A percentile compares a stretch with the other conserved stretches of the same genome.
phyloP scores from a whole-genome alignment of 1,140 invertebrate genomes.

The Ceratina calcarata region DNA sequence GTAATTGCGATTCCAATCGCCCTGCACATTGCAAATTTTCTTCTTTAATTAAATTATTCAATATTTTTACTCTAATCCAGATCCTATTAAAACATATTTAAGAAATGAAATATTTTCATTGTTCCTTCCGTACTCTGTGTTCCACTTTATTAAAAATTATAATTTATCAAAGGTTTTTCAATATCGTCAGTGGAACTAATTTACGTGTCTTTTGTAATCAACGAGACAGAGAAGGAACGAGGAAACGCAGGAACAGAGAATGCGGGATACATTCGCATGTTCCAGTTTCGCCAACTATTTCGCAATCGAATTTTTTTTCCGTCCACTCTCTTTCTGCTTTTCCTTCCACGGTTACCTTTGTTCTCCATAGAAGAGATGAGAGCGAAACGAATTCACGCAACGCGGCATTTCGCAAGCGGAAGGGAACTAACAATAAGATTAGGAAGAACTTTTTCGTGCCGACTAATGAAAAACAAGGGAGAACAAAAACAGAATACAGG shows the following conservation, averaged over 20 bases:
- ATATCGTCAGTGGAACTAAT: too few species aligned
- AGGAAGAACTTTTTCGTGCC: too few species aligned
- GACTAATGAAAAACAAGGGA: background rate
- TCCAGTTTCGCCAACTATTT: slow-evolving; percentile 30
- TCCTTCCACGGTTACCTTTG: background rate
- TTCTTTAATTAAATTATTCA: background rate
- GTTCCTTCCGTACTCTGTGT: too few species aligned
- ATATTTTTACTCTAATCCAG: background rate
- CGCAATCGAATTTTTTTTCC: slow-evolving; percentile 11
- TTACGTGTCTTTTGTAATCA: too few species aligned
- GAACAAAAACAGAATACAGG: background rate
- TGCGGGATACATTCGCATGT: slow-evolving; percentile 9
- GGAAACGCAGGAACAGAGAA: background rate
- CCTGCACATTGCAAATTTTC: background rate
- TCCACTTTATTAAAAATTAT: too few species aligned
- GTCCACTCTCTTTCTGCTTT: background rate
- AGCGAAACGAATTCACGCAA: too few species aligned
- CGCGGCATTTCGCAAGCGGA: background rate
- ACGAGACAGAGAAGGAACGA: too few species aligned
- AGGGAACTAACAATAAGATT: background rate
- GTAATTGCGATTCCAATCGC: background rate
- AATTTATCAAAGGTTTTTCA: too few species aligned
- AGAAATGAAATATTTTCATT: background rate
- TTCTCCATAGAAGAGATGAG: too few species aligned
- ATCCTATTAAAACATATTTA: too few species aligned